Percentiles rank a stretch among this genome's conserved stretches.
Evolutionary conservation across 2,797 vertebrate genomes (phyloP).

Genomic region (Sarcoramphus papa): DNA sequence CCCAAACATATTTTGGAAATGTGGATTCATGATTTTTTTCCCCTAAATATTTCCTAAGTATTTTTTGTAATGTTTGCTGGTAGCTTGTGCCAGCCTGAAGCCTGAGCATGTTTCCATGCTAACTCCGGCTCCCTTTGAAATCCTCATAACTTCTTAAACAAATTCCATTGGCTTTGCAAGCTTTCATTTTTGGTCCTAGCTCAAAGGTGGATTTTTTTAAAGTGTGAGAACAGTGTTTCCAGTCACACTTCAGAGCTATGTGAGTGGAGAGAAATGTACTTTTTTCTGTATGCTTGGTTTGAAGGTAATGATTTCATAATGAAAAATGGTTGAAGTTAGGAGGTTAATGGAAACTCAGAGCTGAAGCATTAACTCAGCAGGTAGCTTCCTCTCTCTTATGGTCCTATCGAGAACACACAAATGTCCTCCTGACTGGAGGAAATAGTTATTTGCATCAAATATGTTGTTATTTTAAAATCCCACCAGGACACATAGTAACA

Average conservation of each 20-base stretch:
- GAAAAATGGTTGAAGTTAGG: neutral
- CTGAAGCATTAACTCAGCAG: conserved; percentile 37
- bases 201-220: neutral
- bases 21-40: neutral
- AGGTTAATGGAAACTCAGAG: conserved; percentile 11
- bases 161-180: neutral
- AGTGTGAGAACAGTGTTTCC: neutral
- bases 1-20: neutral
- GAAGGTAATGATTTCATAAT: conserved; percentile 17
- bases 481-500: neutral
- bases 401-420: neutral
- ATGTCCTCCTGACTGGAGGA: neutral
- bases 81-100: neutral
- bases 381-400: neutral
- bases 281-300: neutral
- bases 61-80: neutral
- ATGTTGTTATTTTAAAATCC: conserved; percentile 18
- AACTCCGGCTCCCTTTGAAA: neutral
- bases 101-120: neutral
- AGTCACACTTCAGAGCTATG: neutral
- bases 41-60: neutral
- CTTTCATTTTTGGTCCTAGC: neutral
- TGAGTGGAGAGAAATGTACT: neutral
- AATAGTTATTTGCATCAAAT: conserved; percentile 7
- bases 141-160: neutral